Evolutionary conservation across 2,888 invertebrate species (phyloP).

Genomic region (Erpobdella octoculata): DNA sequence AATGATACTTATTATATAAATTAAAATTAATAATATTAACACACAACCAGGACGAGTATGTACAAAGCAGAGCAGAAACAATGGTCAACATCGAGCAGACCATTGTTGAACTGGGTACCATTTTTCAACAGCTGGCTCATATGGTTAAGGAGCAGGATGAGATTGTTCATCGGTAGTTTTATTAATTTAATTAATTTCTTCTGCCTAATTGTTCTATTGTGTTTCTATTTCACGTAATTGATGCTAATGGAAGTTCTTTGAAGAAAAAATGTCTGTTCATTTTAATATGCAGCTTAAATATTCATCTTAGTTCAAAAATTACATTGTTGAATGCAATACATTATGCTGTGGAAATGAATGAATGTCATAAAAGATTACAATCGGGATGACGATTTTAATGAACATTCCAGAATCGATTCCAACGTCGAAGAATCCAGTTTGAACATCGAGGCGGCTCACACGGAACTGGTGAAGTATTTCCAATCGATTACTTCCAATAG

Average conservation of each 20-base stretch:
- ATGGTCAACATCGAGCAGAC: conserved; percentile 99
- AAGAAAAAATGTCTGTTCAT: too few relatives aligned
- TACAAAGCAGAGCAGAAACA: conserved; percentile 85
- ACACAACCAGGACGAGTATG: conserved; percentile 73
- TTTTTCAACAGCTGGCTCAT: conserved; percentile 72
- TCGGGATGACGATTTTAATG: not conserved
- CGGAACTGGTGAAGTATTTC: conserved; percentile 94
- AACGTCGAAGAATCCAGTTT: conserved; percentile 89
- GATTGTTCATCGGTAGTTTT: conserved; percentile 70
- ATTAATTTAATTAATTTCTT: not conserved
- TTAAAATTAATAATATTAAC: too few relatives aligned
- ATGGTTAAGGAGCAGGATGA: conserved; percentile 99
- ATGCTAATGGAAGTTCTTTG: too few relatives aligned
- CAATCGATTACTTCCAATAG: conserved; percentile 91
- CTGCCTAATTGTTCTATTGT: too few relatives aligned
- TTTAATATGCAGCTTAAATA: too few relatives aligned
- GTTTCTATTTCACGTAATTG: too few relatives aligned
- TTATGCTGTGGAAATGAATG: too few relatives aligned
- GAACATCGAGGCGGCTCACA: conserved; percentile 94
- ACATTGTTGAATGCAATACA: not conserved
- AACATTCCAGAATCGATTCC: conserved; percentile 72
- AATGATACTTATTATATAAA: too few relatives aligned
- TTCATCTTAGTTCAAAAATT: too few relatives aligned
- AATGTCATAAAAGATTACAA: not conserved
- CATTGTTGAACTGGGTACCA: conserved; percentile 95